Percentiles rank a stretch among this genome's conserved stretches.
Evolutionary conservation across 2,888 invertebrate genomes (phyloP).

Genomic region (Panzeria rudis): DNA sequence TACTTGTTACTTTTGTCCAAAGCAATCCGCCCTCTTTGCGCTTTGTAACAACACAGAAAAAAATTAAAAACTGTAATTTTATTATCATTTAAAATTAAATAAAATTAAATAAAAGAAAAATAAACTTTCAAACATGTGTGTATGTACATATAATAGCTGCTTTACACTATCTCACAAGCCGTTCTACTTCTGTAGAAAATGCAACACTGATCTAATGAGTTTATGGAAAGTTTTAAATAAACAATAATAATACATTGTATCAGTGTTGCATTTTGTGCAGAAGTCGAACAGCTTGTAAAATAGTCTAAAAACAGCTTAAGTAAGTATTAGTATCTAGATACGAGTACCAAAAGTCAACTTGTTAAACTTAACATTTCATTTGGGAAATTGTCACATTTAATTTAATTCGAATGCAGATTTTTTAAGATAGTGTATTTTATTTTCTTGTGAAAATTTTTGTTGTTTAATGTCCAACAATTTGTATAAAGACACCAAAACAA

Average conservation of each 20-base stretch:
- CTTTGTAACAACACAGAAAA: background rate
- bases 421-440: background rate
- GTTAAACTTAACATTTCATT: constrained; percentile 8
- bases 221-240: no score
- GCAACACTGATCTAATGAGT: no score
- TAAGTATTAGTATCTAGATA: background rate
- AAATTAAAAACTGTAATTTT: constrained; percentile 20
- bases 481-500: background rate
- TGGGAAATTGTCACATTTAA: constrained; percentile 39
- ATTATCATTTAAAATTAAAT: constrained; percentile 47
- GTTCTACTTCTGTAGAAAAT: no score
- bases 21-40: constrained; percentile 1
- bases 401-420: constrained; percentile 14
- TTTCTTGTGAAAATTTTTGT: background rate
- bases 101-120: background rate
- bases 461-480: constrained; percentile 34
- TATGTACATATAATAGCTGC: background rate
- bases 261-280: no score
- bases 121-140: background rate
- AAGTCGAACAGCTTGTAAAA: no score
- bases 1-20: constrained; percentile 36
- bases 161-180: no score
- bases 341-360: background rate
- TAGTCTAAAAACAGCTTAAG: no score
- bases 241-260: no score